Conservation (phyloP, 2,888 invertebrate genomes). For the Cataglyphis rosenhaueri region DNA sequence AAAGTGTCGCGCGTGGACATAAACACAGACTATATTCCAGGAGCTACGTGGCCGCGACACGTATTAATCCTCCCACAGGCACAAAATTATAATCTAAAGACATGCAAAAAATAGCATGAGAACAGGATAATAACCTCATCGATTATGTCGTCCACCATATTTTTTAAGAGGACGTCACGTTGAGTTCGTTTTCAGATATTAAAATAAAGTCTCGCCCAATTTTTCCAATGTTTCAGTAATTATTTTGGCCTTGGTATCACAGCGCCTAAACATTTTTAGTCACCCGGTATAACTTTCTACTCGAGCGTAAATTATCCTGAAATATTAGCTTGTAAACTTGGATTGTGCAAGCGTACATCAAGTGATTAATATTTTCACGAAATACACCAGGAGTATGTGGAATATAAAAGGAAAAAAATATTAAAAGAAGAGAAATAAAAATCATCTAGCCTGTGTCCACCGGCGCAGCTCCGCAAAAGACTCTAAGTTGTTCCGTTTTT, state of each 20-base stretch:
- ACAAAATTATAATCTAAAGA: constrained; percentile 62
- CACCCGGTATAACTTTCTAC: neutral
- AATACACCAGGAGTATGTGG: constrained; percentile 40
- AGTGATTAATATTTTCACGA: constrained; percentile 43
- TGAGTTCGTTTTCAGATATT: constrained; percentile 6
- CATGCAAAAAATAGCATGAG: constrained; percentile 37
- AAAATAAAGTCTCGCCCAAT: constrained; percentile 15
- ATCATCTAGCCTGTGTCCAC: constrained; percentile 72
- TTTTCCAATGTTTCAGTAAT: neutral
- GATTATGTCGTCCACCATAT: constrained; percentile 1
- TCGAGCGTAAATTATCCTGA: constrained; percentile 25
- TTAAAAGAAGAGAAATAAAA: constrained; percentile 37
- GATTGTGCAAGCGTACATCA: neutral
- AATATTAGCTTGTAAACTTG: neutral
- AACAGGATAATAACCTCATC: constrained; percentile 48
- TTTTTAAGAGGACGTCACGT: neutral
- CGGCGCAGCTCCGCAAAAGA: constrained; percentile 82
- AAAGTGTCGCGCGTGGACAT: constrained; percentile 77
- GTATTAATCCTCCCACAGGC: constrained; percentile 71
- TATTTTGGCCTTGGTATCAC: constrained; percentile 24
- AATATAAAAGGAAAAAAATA: constrained; percentile 35
- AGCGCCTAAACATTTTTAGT: constrained; percentile 41
- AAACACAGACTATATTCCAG: constrained; percentile 84
- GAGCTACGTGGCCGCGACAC: constrained; percentile 80
- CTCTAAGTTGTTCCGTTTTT: constrained; percentile 84